Conservation (phyloP, 2,797 vertebrate genomes). For the Oryzias dopingdopingensis region DNA sequence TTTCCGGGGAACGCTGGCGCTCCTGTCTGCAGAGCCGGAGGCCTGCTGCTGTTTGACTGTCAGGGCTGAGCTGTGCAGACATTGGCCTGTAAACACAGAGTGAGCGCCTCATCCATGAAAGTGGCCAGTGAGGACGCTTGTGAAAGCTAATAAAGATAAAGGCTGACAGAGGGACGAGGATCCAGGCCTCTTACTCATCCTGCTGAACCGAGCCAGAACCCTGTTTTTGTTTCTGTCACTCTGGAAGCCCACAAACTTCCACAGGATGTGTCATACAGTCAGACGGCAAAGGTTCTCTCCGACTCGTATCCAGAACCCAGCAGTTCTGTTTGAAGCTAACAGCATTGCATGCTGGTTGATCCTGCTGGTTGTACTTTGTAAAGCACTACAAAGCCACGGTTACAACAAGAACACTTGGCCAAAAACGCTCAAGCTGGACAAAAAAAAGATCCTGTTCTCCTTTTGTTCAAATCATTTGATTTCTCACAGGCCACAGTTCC, state of each 20-base stretch:
- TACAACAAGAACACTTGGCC: too few relatives aligned
- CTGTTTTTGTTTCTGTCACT: conserved; percentile 58
- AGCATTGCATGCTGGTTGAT: too few relatives aligned
- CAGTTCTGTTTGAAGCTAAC: not conserved
- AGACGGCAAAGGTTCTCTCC: conserved; percentile 30
- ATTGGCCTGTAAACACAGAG: conserved; percentile 80
- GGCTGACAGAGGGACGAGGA: conserved; percentile 63
- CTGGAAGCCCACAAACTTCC: conserved; percentile 35
- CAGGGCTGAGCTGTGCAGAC: conserved; percentile 15
- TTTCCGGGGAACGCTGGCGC: conserved; percentile 26
- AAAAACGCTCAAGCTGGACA: too few relatives aligned
- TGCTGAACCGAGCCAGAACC: conserved; percentile 61
- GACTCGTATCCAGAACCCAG: not conserved
- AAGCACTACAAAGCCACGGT: too few relatives aligned
- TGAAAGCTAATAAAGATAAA: conserved; percentile 94
- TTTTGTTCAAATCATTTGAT: too few relatives aligned
- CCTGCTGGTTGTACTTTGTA: too few relatives aligned
- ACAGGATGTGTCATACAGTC: conserved; percentile 15
- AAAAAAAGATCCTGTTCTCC: too few relatives aligned
- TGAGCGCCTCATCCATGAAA: conserved; percentile 82
- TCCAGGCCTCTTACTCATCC: conserved; percentile 65
- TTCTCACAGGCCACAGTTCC: too few relatives aligned
- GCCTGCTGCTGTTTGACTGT: conserved; percentile 13
- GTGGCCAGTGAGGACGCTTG: conserved; percentile 80
- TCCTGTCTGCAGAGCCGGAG: conserved; percentile 6